Evolutionary conservation across 2,797 vertebrate genomes (phyloP).

Genomic region (Rallus crepitans): DNA sequence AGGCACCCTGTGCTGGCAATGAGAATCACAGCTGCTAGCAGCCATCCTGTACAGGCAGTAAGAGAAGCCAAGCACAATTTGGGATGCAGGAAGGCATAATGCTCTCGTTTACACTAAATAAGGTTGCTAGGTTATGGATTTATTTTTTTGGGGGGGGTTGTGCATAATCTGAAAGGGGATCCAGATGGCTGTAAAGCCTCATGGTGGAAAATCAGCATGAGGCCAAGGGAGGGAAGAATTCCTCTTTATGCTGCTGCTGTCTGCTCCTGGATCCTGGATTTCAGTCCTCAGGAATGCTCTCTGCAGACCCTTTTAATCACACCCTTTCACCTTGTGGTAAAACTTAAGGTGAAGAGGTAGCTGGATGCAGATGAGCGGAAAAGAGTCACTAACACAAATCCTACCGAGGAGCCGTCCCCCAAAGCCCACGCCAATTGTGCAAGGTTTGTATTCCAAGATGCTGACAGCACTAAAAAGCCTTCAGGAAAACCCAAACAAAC

Average conservation of each 20-base stretch:
- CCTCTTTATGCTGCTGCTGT: conserved; percentile 22
- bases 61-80: neutral
- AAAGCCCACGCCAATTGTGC: neutral
- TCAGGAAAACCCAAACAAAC: conserved; percentile 5
- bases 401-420: rapidly evolving
- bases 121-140: conserved; percentile 59
- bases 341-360: neutral
- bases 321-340: neutral
- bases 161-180: conserved; percentile 32
- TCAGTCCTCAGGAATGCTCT: neutral
- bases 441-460: neutral
- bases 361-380: neutral
- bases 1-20: neutral
- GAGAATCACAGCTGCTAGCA: conserved; percentile 13
- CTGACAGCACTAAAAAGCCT: neutral
- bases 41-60: neutral
- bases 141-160: neutral
- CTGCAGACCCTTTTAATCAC: rapidly evolving
- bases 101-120: neutral
- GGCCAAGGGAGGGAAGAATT: conserved; percentile 52
- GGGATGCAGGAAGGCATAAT: conserved; percentile 14
- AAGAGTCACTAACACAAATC: neutral
- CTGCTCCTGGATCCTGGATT: neutral
- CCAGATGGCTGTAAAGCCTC: conserved; percentile 54
- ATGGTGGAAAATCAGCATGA: conserved; percentile 47